These are phyloP conservation scores for Clupea harengus DNA, from an alignment of 2,113 vertebrate genomes.

Conservation along the genomic window DNA sequence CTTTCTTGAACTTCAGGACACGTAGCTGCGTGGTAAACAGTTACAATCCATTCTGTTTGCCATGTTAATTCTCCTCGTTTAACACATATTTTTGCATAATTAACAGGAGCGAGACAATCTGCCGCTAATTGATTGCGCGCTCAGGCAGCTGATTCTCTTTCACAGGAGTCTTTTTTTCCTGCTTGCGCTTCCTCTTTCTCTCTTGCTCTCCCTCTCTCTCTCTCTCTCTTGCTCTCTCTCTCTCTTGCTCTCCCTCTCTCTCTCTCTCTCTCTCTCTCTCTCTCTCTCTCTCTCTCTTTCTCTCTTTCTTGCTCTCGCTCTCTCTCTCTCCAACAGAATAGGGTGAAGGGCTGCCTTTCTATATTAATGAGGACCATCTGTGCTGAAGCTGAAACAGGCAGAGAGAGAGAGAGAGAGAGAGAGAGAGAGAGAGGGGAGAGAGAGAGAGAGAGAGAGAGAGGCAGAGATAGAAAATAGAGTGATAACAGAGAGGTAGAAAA, in stretches of 20 bases:
- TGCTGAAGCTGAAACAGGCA: constrained; percentile 44
- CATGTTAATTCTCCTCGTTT: constrained; percentile 41
- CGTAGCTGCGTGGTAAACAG: constrained; percentile 33
- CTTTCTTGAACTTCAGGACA: constrained; percentile 26
- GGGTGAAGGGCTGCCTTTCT: constrained; percentile 66
- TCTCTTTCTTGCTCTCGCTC: too few relatives aligned
- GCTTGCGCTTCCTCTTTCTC: constrained; percentile 14
- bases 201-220: neutral
- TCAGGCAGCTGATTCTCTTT: constrained; percentile 52
- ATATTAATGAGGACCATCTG: constrained; percentile 69
- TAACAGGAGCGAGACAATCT: constrained; percentile 60
- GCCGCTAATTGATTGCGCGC: constrained; percentile 65
- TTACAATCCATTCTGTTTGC: constrained; percentile 48
- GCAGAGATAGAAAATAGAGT: neutral
- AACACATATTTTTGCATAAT: constrained; percentile 57
- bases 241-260: too few relatives aligned
- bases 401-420: constrained; percentile 5
- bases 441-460: constrained; percentile 15
- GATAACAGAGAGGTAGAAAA: constrained; percentile 18
- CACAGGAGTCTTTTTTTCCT: constrained; percentile 57
- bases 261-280: too few relatives aligned
- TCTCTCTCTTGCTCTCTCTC: too few relatives aligned
- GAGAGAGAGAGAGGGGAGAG: neutral
- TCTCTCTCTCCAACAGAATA: constrained; percentile 48
- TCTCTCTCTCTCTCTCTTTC: neutral